Evolutionary conservation across 2,113 vertebrate species (phyloP), one percentile per base, ranked within the genome.

Genomic region (Urocynchramus pylzowi): DNA sequence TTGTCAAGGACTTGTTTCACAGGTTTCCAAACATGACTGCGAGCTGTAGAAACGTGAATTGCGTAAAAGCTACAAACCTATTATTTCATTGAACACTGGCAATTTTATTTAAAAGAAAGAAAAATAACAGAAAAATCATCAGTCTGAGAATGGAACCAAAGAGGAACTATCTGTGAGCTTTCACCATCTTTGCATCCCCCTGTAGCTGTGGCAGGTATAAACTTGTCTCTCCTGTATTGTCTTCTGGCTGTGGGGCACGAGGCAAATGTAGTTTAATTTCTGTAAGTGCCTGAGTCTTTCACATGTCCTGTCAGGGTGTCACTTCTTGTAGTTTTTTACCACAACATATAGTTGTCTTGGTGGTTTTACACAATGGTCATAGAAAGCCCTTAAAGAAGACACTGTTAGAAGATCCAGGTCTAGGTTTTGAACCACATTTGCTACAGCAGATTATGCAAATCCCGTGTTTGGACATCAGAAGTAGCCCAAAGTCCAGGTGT

Each of bases 291-390:
- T 1, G 20, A 50, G 6, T 14, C 61, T 87, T 63, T 60, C 61
- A 50, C 2, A 1, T 9, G 24, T 27, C 26, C 35, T 33, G 50
- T 45, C 16, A 68, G 56, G 20, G 37, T 13, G 42, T 21, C 16
- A 50, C 22, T 45, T 79, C 35, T 15, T 35, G 42, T 31, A 21
- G n/a, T 31, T 85, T 63, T 77, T 17, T 65, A 59, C 14, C 27
- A 21, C 13, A 88, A 68, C 13, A 49, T 8, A 2, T 1, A 70
- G 23, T 17, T 70, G 35, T 50, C 56, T 37, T 16, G 16, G 39
- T 54, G 39, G 0, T 1, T 33, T 81, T 67, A 19, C 42, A 35
- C 0, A 0, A 33, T 31, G 21, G 15, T 33, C 61, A 23, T 20
- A 44, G 52, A 77, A 67, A 27, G 33, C 7, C 35, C 23, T 61